A percentile compares a stretch with the other conserved stretches of the same genome.
Conservation (phyloP, 2,113 vertebrate genomes). For the Sardina pilchardus region DNA sequence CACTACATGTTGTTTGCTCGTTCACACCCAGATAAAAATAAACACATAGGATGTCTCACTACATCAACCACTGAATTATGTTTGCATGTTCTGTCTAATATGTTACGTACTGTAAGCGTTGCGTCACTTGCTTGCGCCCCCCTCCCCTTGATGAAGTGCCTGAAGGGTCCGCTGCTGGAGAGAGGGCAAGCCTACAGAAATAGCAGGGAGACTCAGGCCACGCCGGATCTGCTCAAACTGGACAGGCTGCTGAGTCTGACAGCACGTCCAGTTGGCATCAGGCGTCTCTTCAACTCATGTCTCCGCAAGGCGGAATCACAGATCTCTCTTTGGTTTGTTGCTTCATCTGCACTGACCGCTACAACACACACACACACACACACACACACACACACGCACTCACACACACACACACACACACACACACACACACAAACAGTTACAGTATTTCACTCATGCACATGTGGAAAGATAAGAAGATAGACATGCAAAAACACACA, state of each 20-base stretch:
- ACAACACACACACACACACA: background rate
- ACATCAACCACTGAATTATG: slow-evolving; percentile 10
- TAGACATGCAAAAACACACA: background rate
- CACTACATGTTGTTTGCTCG: background rate
- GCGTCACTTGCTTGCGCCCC: background rate
- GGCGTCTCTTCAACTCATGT: background rate
- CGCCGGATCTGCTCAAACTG: background rate
- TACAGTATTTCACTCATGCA: no score
- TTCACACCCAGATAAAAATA: slow-evolving; percentile 10
- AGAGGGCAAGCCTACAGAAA: background rate
- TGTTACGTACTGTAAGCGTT: background rate
- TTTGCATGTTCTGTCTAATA: background rate
- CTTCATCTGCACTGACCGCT: background rate
- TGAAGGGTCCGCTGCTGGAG: background rate
- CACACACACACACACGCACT: background rate
- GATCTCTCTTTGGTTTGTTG: background rate
- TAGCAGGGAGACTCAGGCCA: background rate
- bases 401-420: background rate
- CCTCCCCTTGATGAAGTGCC: background rate
- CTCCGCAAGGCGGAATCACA: background rate
- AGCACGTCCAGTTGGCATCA: background rate
- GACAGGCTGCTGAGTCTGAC: background rate
- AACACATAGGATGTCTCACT: background rate
- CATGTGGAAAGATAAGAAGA: no score
- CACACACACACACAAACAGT: no score